Evolutionary conservation across 2,888 invertebrate genomes (phyloP).

Genomic region (Epistrophe grossulariae): DNA sequence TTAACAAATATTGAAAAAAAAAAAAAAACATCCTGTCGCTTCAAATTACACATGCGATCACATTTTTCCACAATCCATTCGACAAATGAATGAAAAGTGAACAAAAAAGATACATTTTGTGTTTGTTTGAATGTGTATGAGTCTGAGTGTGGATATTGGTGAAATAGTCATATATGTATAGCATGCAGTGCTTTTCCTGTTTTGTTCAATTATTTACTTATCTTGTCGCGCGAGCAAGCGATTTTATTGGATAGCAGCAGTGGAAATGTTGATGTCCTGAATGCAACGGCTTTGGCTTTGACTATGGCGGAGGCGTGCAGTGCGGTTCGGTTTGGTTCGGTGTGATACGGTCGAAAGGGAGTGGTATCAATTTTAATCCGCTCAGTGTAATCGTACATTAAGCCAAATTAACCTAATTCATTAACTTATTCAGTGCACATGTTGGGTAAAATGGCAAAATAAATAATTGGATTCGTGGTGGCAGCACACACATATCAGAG

Average conservation of each 20-base stretch:
- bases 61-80: slow-evolving; percentile 21
- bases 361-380: slow-evolving; percentile 54
- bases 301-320: background rate
- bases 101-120: slow-evolving; percentile 19
- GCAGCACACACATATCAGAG: slow-evolving; percentile 1
- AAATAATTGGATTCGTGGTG: slow-evolving; percentile 63
- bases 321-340: too few species aligned
- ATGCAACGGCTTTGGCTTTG: background rate
- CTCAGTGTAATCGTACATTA: slow-evolving; percentile 72
- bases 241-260: slow-evolving; percentile 18
- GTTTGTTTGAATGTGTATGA: background rate
- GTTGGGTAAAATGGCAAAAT: slow-evolving; percentile 48
- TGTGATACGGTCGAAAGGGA: background rate
- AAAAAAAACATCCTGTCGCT: slow-evolving; percentile 43
- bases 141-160: background rate
- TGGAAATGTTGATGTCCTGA: slow-evolving; percentile 6
- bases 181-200: slow-evolving; percentile 48
- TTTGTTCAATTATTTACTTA: slow-evolving; percentile 74
- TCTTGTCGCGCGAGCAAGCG: slow-evolving; percentile 55
- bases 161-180: background rate
- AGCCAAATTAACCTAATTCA: slow-evolving; percentile 75
- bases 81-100: slow-evolving; percentile 1
- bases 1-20: slow-evolving; percentile 18
- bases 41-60: slow-evolving; percentile 67
- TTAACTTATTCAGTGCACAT: slow-evolving; percentile 62